Percentiles rank a stretch among this genome's conserved stretches.
These are phyloP conservation scores for Andrena cerasifolii DNA, from an alignment of 1,140 invertebrate genomes.

Conservation along the genomic window DNA sequence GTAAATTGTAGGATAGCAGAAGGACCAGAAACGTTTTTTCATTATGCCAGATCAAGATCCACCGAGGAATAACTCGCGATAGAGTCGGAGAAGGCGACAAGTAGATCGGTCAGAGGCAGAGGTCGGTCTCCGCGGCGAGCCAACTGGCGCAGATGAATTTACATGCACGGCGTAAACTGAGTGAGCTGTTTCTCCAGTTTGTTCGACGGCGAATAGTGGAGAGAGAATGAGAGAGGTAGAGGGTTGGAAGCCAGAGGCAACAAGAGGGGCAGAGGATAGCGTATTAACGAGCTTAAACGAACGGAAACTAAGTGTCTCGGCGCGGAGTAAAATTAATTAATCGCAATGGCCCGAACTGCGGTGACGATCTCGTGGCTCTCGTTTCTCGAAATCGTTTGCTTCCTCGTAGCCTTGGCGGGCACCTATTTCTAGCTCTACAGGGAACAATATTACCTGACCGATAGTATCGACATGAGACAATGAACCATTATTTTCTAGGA, in stretches of 20 bases:
- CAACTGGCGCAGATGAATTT: constrained; percentile 66
- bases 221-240: constrained; percentile 14
- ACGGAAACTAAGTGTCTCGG: constrained; percentile 82
- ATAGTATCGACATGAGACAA: too few species aligned
- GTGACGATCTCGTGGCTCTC: constrained; percentile 71
- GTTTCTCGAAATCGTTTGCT: constrained; percentile 68
- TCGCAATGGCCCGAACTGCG: constrained; percentile 80
- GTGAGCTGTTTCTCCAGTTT: constrained; percentile 60
- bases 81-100: constrained; percentile 26
- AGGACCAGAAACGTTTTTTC: too few species aligned
- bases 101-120: constrained; percentile 65
- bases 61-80: not conserved
- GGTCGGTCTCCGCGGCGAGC: constrained; percentile 55
- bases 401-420: constrained; percentile 30
- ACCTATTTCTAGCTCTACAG: too few species aligned
- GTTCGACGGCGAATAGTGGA: constrained; percentile 29
- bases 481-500: too few species aligned
- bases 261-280: constrained; percentile 48
- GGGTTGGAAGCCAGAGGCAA: constrained; percentile 29
- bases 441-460: too few species aligned
- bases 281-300: constrained; percentile 80
- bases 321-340: constrained; percentile 82
- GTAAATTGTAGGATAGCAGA: not conserved
- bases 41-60: not conserved
- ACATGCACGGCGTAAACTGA: constrained; percentile 73